Base-by-base conservation (phyloP, 2,888 invertebrate species). In the Isotomurus palustris region DNA sequence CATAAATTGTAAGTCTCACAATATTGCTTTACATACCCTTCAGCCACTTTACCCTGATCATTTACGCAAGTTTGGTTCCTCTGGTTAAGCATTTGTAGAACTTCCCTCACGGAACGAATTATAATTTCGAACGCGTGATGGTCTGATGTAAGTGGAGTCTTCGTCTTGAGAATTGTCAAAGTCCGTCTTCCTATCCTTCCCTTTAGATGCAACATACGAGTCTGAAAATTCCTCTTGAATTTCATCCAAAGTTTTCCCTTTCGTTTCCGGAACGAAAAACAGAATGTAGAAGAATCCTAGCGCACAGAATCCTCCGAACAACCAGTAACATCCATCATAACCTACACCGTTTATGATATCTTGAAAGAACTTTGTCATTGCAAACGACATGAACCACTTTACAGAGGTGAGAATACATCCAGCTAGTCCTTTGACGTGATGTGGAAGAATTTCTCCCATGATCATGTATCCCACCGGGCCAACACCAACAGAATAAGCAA, bases 401-500 rank as follows among this genome's bases (percentile, higher is more conserved):
- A 55, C 38, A 17, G 58, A 60, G 5, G 66, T 60, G 3, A 67
- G 58, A 8, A 64, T 36, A 29, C 70, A 67, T 6, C 68, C 65
- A 4, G 67, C 67, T 3, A 61, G 27, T 2, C 69, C 69, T 25
- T 64, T 67, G 25, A 64, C 60, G 44, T 67, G 67, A 35, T 58
- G 52, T 5, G 70, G 70, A 0, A 70, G 52, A 1, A 70, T 58
- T 53, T 70, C 70, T n/a, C 68, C 68, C 56, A 64, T 64, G 74
- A 50, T 50, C 50, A 50, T 50, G 17, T 50, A 50, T n/a, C 83
- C 83, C 66, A 83, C 78, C 3, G 83, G 83, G 1, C 83, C 83
- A 71, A 82, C 77, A 14, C 83, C 83, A 71, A 83, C 76, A 2
- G 82, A 81, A 59, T 82, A 83, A 44, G 80, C 80, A 69, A 82